Conservation (phyloP, 2,888 invertebrate genomes). For the Tuberolachnus salignus region DNA sequence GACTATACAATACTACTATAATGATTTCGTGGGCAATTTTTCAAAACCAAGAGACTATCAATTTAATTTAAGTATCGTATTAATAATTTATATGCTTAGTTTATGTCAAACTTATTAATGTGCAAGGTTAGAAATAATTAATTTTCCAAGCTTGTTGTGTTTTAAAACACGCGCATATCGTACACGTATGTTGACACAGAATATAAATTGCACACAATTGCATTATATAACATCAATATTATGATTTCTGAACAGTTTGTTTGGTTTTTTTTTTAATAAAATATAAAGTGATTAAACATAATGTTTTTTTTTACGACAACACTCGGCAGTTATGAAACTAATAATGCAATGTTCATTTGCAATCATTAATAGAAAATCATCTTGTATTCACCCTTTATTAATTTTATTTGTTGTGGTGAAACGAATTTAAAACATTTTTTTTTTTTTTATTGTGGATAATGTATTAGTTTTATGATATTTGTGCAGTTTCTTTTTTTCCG, state of each 20-base stretch:
- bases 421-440: neutral
- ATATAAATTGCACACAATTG: no score
- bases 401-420: neutral
- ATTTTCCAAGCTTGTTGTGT: slow-evolving; percentile 7
- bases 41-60: neutral
- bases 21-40: neutral
- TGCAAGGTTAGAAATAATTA: slow-evolving; percentile 27
- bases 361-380: neutral
- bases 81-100: neutral
- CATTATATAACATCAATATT: no score
- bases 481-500: no score
- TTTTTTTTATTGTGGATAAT: no score
- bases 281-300: no score
- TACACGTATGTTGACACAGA: no score
- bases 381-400: no score
- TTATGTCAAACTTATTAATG: slow-evolving; percentile 24
- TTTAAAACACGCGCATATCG: neutral
- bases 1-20: neutral
- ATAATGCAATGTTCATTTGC: neutral
- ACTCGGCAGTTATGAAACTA: no score
- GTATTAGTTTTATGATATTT: no score
- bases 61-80: neutral
- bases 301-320: no score
- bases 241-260: no score
- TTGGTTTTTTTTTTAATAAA: no score